Evolutionary conservation across 2,113 vertebrate genomes (phyloP), one percentile per base, ranked within the genome.

Genomic region (Atractosteus spatula): DNA sequence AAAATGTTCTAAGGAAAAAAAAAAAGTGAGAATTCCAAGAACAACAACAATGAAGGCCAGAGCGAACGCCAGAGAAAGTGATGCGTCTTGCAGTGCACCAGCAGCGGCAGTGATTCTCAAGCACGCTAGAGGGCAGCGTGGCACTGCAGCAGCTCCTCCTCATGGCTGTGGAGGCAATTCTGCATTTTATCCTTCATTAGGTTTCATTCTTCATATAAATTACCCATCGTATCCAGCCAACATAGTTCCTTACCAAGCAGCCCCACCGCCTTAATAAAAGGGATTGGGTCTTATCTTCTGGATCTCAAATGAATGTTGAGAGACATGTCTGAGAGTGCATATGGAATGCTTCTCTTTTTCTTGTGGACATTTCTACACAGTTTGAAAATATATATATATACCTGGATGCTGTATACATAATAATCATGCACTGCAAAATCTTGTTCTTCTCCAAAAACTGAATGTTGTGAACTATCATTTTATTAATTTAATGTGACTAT

Each of bases 81-180:
- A 29, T 29, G 29, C 47, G 5, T 5, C 10, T 51, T 51, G 47
- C 47, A 51, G 47, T 51, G 5, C 5, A 51, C 5, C 5, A 51
- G 10, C 47, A 51, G 43, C 66, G 81, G 82, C 80, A 88, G 85
- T 89, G 86, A 83, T 72, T 14, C 55, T 68, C 71, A 89, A 80
- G 89, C 86, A 78, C 83, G 73, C 81, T 83, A 76, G 88, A 84
- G 89, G 88, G 88, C 87, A 91, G 78, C 84, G 74, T 76, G 87
- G 80, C 78, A 86, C 88, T 85, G 75, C 81, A 72, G 6, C 0
- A 3, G 11, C 43, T 54, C 13, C 61, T 67, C 66, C 68, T 67
- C 65, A 67, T 47, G 67, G 14, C 62, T 17, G 65, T 16, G 43
- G 14, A 67, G 45, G 74, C 80, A 84, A 86, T 79, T 87, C 57